phyloP scores from a whole-genome alignment of 2,888 invertebrate genomes.

The Norana najaformis region DNA sequence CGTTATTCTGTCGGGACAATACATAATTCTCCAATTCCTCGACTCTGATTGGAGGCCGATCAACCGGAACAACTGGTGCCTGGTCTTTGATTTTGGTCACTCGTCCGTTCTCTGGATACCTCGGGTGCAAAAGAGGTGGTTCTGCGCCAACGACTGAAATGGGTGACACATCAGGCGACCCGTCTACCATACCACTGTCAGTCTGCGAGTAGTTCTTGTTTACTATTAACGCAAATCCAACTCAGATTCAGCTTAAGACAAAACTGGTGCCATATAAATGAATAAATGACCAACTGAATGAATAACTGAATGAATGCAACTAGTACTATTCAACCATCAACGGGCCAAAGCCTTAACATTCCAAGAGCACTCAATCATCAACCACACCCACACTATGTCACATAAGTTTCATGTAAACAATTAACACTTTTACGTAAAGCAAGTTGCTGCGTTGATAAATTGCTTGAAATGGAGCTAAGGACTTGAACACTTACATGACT shows the following conservation, averaged over 20 bases:
- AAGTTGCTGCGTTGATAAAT: background rate
- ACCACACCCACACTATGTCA: no score
- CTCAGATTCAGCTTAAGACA: background rate
- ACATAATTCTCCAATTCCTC: conserved; percentile 44
- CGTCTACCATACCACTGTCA: conserved; percentile 29
- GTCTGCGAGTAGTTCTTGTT: conserved; percentile 29
- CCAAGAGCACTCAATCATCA: no score
- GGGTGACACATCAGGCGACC: conserved; percentile 23
- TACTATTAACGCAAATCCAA: background rate
- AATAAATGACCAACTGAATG: background rate
- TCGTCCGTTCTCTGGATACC: conserved; percentile 29
- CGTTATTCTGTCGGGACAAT: conserved; percentile 40
- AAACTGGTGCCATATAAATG: background rate
- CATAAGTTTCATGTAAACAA: no score
- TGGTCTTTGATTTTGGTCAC: conserved; percentile 23
- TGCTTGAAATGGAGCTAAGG: background rate
- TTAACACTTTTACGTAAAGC: background rate
- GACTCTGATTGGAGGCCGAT: conserved; percentile 37
- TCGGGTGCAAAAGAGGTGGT: conserved; percentile 32
- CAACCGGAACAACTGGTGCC: conserved; percentile 34
- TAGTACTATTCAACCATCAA: no score
- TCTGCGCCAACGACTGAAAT: conserved; percentile 22
- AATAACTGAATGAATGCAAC: background rate
- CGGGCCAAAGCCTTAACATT: no score
- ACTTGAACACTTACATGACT: conserved; percentile 16